phyloP scores from a whole-genome alignment of 2,113 vertebrate genomes.

The Galeopterus variegatus region DNA sequence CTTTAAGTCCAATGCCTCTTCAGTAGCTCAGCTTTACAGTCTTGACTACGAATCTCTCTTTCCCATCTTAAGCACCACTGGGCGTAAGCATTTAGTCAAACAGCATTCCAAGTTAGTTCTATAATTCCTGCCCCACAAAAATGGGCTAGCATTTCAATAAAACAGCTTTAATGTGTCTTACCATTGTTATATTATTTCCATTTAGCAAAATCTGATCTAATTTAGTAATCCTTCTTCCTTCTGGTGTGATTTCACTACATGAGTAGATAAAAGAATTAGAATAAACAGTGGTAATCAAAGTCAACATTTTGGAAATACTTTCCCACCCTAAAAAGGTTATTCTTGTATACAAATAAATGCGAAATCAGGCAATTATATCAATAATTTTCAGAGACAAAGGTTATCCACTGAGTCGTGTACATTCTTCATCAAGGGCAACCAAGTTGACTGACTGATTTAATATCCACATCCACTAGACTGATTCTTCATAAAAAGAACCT shows the following conservation, averaged over 20 bases:
- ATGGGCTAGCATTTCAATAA: background rate
- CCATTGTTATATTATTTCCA: constrained; percentile 99
- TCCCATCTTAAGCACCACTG: background rate
- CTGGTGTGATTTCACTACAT: constrained; percentile 97
- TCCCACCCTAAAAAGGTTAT: background rate
- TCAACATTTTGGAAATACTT: constrained; percentile 26
- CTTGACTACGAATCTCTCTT: background rate
- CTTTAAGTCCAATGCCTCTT: background rate
- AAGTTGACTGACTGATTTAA: background rate
- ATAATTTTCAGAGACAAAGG: background rate
- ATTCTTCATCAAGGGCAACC: background rate
- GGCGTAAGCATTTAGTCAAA: background rate
- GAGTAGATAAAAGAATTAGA: constrained; percentile 59
- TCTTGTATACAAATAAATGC: background rate
- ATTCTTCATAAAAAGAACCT: background rate
- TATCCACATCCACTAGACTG: background rate
- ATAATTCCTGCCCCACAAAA: background rate
- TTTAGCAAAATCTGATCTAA: constrained; percentile 98
- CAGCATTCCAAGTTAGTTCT: background rate
- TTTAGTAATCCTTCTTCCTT: constrained; percentile 98
- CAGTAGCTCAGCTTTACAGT: background rate
- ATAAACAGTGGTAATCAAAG: constrained; percentile 57
- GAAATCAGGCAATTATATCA: background rate
- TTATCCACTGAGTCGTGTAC: background rate
- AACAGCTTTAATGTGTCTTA: constrained; percentile 82